Evolutionary conservation across 1,140 invertebrate genomes (phyloP).

Genomic region (Drosophila teissieri): DNA sequence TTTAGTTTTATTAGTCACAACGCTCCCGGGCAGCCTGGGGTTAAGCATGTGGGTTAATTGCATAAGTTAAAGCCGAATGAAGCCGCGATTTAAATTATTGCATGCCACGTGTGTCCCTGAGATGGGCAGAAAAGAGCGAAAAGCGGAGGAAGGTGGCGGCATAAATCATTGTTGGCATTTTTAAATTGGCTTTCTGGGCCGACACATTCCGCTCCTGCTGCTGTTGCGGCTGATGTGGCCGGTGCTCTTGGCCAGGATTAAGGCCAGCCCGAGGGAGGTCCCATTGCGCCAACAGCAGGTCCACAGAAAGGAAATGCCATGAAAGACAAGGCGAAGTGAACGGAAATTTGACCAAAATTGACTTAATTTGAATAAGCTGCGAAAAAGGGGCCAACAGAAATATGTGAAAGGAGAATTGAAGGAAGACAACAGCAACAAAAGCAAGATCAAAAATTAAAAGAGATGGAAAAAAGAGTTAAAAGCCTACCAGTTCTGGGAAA

Average conservation of each 20-base stretch:
- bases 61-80: conserved; percentile 72
- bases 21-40: conserved; percentile 35
- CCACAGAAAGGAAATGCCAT: conserved; percentile 13
- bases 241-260: conserved; percentile 59
- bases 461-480: background rate
- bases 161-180: conserved; percentile 83
- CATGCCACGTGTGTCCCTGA: conserved; percentile 9
- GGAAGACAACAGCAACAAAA: conserved; percentile 45
- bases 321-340: conserved; percentile 38
- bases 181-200: conserved; percentile 79
- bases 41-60: conserved; percentile 79
- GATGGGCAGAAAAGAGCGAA: background rate
- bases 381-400: conserved; percentile 14
- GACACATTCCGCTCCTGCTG: conserved; percentile 60
- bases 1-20: conserved; percentile 76
- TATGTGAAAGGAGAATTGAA: conserved; percentile 19
- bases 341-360: conserved; percentile 82
- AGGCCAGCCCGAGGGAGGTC: conserved; percentile 36
- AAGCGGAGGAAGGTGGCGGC: conserved; percentile 29
- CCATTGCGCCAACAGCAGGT: conserved; percentile 22
- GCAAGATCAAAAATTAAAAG: conserved; percentile 28
- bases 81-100: conserved; percentile 60
- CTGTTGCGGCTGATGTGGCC: conserved; percentile 6
- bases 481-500: too few species aligned
- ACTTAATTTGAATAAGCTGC: conserved; percentile 79